These are phyloP conservation scores for Coelinius sp. DNA, from an alignment of 2,888 invertebrate genomes.

Conservation along the genomic window DNA sequence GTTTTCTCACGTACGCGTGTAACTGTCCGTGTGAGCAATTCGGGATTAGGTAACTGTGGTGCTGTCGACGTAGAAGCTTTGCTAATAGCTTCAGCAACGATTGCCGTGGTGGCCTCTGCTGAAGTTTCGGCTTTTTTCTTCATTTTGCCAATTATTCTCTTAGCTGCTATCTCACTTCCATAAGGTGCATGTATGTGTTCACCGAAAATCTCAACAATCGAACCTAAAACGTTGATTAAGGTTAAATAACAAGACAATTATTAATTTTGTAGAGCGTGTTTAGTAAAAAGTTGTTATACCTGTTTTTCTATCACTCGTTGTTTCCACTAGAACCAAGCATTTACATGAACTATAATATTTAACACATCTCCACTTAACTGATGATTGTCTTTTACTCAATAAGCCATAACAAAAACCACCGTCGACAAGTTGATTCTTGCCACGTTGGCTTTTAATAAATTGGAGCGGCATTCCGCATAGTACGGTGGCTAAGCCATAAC, in stretches of 20 bases:
- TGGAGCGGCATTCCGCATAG: too few relatives aligned
- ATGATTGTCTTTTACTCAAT: neutral
- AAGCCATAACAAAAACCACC: neutral
- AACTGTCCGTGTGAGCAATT: neutral
- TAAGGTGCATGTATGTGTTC: neutral
- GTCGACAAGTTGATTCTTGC: neutral
- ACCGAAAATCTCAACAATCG: neutral
- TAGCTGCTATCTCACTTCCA: neutral
- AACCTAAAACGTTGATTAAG: neutral
- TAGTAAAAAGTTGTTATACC: neutral
- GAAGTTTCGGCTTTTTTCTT: neutral
- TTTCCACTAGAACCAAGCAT: neutral
- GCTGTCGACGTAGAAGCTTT: neutral
- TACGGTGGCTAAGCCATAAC: too few relatives aligned
- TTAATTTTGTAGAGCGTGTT: neutral
- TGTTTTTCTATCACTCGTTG: neutral
- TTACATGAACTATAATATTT: neutral
- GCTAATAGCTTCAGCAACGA: neutral
- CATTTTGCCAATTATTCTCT: neutral
- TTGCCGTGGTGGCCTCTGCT: neutral
- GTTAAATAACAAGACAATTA: too few relatives aligned
- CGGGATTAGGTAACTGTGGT: neutral
- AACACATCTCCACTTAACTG: neutral
- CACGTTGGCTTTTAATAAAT: too few relatives aligned
- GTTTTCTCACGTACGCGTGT: neutral